A percentile compares a stretch with the other conserved stretches of the same genome.
phyloP scores from a whole-genome alignment of 2,113 vertebrate genomes.

The Osmerus mordax region DNA sequence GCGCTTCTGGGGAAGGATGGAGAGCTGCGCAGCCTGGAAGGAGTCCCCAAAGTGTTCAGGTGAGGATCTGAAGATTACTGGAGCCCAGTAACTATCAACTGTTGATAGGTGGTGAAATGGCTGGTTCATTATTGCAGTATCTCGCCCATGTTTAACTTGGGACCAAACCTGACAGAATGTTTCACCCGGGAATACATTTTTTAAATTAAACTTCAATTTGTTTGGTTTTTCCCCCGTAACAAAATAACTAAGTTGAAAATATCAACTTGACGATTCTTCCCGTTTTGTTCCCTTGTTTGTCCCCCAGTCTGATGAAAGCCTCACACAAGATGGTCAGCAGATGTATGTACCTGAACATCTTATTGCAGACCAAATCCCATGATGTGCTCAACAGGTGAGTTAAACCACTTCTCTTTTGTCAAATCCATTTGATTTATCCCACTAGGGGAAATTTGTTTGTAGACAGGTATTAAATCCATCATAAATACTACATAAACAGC shows the following conservation, averaged over 20 bases:
- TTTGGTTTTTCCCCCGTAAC: neutral
- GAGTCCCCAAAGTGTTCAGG: slow-evolving; percentile 91
- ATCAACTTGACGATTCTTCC: neutral
- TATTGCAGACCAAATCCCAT: slow-evolving; percentile 88
- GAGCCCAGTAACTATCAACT: neutral
- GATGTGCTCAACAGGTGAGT: slow-evolving; percentile 85
- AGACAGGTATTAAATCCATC: no score
- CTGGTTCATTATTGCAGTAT: no score
- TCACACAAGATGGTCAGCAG: slow-evolving; percentile 93
- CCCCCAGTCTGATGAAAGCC: slow-evolving; percentile 88
- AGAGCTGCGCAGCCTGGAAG: slow-evolving; percentile 87
- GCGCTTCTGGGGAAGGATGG: slow-evolving; percentile 88
- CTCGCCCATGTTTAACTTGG: no score
- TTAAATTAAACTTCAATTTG: neutral
- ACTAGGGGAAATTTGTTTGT: neutral
- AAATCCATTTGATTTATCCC: neutral
- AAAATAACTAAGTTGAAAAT: no score
- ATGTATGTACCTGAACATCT: slow-evolving; percentile 93
- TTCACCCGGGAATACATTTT: no score
- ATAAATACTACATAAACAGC: no score
- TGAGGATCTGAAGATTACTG: slow-evolving; percentile 39
- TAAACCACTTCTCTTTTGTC: neutral
- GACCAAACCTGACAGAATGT: no score
- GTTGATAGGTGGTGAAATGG: neutral
- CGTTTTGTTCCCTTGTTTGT: neutral